Percentiles rank a stretch among this genome's conserved stretches.
These are phyloP conservation scores for Diphyllodes magnificus DNA, from an alignment of 2,113 vertebrate genomes.

Conservation along the genomic window DNA sequence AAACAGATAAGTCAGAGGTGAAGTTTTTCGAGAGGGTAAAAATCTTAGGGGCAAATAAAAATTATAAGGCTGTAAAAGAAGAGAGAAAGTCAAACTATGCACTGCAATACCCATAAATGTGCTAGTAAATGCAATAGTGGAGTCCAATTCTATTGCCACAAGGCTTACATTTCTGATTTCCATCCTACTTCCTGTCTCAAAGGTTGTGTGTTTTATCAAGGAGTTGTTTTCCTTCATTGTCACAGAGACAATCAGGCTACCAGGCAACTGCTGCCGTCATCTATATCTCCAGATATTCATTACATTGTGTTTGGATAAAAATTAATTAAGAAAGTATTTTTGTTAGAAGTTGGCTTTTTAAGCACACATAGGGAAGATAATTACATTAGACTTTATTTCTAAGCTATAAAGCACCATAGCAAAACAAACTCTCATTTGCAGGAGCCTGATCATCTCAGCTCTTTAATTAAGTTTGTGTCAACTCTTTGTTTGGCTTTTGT, in stretches of 20 bases:
- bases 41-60: neutral
- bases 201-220: neutral
- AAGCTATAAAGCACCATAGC: neutral
- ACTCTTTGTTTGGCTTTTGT: neutral
- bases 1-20: neutral
- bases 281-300: neutral
- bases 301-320: neutral
- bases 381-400: neutral
- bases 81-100: neutral
- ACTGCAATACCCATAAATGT: neutral
- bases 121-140: neutral
- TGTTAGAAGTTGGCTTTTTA: neutral
- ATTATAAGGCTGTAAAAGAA: neutral
- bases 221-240: neutral
- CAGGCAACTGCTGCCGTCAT: neutral
- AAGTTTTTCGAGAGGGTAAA: neutral
- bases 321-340: neutral
- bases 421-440: neutral
- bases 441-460: neutral
- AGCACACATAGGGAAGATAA: neutral
- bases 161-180: neutral
- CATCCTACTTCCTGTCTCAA: neutral
- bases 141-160: neutral
- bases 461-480: neutral
- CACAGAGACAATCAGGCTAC: neutral